Evolutionary conservation across 2,888 invertebrate genomes (phyloP), one percentile per base, ranked within the genome.

Genomic region (Zaprionus obscuricornis): DNA sequence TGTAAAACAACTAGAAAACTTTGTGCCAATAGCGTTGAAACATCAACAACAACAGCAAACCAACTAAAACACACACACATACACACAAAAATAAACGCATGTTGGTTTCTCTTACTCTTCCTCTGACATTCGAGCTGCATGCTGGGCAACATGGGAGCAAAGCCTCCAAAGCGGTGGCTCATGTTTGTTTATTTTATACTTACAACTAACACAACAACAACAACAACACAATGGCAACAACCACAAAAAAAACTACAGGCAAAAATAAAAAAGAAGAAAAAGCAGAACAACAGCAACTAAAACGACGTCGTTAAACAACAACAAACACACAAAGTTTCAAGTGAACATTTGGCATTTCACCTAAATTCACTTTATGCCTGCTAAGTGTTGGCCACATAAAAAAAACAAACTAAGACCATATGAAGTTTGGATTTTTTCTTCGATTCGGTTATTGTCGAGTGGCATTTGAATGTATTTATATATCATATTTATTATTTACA

Each of bases 1-100:
- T 76, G 57, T 52, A 58, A 16, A 68, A 52, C 68, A 72, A 73
- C 74, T 76, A 51, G 77, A 62, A 72, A 76, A 76, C 40, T 72
- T 76, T 69, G 45, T 45, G 33, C 49, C 45, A 49, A 67, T 49
- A 46, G 45, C 60, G 40, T 49, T 72, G 36, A 65, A 66, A 66
- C 58, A 67, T 27, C 39, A 58, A 58, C 58, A 66, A 27, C 40
- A 46, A 22, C 58, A 66, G 24, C 40, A 46, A 22, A n/a, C n/a
- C n/a, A n/a, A n/a, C n/a, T n/a, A n/a, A n/a, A n/a, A n/a, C 29
- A 52, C 36, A 10, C 5, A 8, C 46, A 37, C 13, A 16, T 14
- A 56, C 27, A 10, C 17, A 11, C n/a, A 26, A 7, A 26, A 10
- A 34, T 24, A 22, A 33, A 29, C 33, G 33, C 14, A 13, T 55